Percentiles rank a stretch among this genome's conserved stretches.
phyloP scores from a whole-genome alignment of 2,113 vertebrate species.

The Garra rufa region DNA sequence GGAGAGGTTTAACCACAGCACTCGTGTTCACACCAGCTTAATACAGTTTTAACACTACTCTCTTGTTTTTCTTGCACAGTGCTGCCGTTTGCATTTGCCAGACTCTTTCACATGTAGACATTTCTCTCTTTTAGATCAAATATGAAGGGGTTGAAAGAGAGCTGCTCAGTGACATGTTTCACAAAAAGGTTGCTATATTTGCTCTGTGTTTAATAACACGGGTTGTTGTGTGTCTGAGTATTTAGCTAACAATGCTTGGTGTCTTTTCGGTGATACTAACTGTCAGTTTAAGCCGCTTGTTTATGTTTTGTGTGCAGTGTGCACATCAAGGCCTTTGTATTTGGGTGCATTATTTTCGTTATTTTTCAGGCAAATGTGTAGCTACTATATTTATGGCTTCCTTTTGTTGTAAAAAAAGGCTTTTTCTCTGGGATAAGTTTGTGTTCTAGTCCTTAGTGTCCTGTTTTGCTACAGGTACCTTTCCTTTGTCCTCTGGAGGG shows the following conservation, averaged over 20 bases:
- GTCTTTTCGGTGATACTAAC: background rate
- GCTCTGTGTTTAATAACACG: conserved; percentile 56
- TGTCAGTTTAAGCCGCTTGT: background rate
- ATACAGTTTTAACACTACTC: conserved; percentile 1
- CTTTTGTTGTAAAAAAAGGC: background rate
- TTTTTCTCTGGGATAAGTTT: background rate
- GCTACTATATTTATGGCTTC: background rate
- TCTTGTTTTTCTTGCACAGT: conserved; percentile 31
- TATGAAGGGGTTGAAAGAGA: conserved; percentile 84
- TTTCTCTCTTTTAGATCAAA: conserved; percentile 84
- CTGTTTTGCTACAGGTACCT: conserved; percentile 80
- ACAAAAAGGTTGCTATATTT: conserved; percentile 82
- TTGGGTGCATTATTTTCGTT: background rate
- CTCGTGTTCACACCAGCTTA: conserved; percentile 5
- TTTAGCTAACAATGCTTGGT: conserved; percentile 2
- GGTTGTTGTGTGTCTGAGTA: conserved; percentile 37
- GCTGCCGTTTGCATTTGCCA: background rate
- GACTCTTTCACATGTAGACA: conserved; percentile 43
- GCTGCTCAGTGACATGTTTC: conserved; percentile 88
- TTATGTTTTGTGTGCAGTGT: background rate
- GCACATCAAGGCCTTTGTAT: background rate
- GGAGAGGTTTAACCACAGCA: conserved; percentile 9
- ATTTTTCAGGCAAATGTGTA: background rate
- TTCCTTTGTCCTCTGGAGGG: conserved; percentile 94
- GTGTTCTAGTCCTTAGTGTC: background rate